Base-by-base conservation (phyloP, 2,113 vertebrate species). In the Nannobrachium achirus region DNA sequence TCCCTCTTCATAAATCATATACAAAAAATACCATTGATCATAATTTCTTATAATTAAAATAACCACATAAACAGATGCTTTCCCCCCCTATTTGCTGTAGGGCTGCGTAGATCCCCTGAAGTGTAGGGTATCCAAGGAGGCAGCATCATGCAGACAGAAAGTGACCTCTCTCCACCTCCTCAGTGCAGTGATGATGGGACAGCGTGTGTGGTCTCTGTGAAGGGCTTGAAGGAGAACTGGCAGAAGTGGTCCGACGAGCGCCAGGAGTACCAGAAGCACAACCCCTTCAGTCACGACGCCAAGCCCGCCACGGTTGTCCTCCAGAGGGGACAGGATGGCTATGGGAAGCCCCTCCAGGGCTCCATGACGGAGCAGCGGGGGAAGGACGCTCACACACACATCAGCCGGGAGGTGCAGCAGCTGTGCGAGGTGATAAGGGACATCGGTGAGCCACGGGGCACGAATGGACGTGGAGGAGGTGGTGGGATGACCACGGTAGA, bases 331-430 rank as follows among this genome's bases (percentile, higher is more conserved):
- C 71, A 93, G 41, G 83, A 91, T 0, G 76, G 91, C 44, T 96
- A 96, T 0, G 95, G 95, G 50, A 93, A 85, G 73, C 96, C 96
- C n/a, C 86, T 74, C 4, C 90, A 92, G 73, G 95, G 95, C 4
- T 95, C 95, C 16, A 78, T 66, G 83, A 96, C 95, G 0, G 94
- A 95, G 72, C 93, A 92, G 76, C 89, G 95, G 8, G 96, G 95
- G 4, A 92, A 89, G 49, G 94, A 95, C 18, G 95, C 96, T 44
- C 92, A 94, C 56, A 91, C 79, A 0, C 93, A 94, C 0, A 84
- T 97, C 69, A 84, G 90, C 41, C 92, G 80, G 62, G 95, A 97
- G 76, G 91, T 96, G 8, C 85, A 92, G 63, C 93, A 95, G 87
- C 85, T 97, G 46, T 95, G 94, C 49, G 59, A 76, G 51, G 85